A percentile compares a stretch with the other conserved stretches of the same genome.
Evolutionary conservation across 2,888 invertebrate genomes (phyloP).

Genomic region (Cerceris rybyensis): DNA sequence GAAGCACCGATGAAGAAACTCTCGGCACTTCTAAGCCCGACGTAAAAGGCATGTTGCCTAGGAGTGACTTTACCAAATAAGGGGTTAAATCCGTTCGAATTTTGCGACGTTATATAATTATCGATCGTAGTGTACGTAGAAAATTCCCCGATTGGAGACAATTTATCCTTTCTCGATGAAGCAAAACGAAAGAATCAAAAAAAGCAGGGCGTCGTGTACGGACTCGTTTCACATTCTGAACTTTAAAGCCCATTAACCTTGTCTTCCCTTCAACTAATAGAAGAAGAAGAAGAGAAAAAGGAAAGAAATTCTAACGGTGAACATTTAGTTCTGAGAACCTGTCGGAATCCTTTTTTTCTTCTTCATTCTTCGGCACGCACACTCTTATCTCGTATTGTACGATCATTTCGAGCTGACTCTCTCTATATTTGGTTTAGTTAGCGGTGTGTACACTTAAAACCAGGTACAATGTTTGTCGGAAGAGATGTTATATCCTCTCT

Average conservation of each 20-base stretch:
- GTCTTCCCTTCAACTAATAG: conserved; percentile 39
- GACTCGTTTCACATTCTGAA: conserved; percentile 15
- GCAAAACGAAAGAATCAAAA: neutral
- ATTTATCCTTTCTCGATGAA: conserved; percentile 24
- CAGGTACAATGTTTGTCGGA: conserved; percentile 59
- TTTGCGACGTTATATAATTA: conserved; percentile 36
- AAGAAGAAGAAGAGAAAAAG: neutral
- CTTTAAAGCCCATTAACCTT: conserved; percentile 23
- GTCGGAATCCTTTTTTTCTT: neutral
- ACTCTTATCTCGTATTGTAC: conserved; percentile 10
- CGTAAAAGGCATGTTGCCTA: conserved; percentile 2
- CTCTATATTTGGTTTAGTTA: conserved; percentile 26
- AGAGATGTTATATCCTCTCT: conserved; percentile 38
- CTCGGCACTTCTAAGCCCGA: neutral
- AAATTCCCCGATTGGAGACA: conserved; percentile 33
- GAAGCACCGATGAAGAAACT: neutral
- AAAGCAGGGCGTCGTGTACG: neutral
- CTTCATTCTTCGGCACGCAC: conserved; percentile 5
- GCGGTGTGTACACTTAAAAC: conserved; percentile 55
- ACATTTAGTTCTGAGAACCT: conserved; percentile 26
- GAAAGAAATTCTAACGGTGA: conserved; percentile 6
- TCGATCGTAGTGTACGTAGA: conserved; percentile 29
- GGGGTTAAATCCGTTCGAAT: conserved; percentile 24
- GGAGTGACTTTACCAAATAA: conserved; percentile 4
- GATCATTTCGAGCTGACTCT: conserved; percentile 27